These are phyloP conservation scores for Indicator indicator DNA, from an alignment of 2,113 vertebrate species.

Conservation along the genomic window DNA sequence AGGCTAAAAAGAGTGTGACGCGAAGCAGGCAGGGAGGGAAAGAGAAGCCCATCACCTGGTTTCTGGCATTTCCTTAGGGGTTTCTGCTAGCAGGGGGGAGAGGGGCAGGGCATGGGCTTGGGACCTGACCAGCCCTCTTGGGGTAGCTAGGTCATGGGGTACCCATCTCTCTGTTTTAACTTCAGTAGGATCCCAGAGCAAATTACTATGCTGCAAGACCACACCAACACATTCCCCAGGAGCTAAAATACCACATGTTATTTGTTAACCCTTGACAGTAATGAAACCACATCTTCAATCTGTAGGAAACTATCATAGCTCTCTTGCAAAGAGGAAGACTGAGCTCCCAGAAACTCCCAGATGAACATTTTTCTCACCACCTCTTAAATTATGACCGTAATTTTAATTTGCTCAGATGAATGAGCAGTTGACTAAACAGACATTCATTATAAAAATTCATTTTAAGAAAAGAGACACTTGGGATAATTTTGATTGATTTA, in stretches of 20 bases:
- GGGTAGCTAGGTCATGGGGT: not conserved
- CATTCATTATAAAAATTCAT: constrained; percentile 72
- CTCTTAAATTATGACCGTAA: constrained; percentile 46
- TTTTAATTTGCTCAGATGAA: constrained; percentile 68
- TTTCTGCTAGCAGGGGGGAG: not conserved
- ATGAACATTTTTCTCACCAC: constrained; percentile 23
- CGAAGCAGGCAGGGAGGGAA: constrained; percentile 1
- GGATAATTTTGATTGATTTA: constrained; percentile 77
- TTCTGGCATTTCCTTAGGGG: not conserved
- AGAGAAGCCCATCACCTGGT: not conserved
- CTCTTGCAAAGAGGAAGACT: constrained; percentile 31
- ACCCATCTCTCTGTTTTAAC: not conserved
- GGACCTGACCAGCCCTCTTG: not conserved
- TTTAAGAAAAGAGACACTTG: constrained; percentile 73
- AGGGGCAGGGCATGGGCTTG: not conserved
- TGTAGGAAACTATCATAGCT: not conserved
- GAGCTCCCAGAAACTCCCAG: constrained; percentile 55
- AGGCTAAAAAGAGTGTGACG: not conserved
- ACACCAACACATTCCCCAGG: not conserved
- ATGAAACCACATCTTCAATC: constrained; percentile 25
- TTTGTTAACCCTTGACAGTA: not conserved
- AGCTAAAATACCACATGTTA: not conserved
- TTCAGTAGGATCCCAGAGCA: not conserved
- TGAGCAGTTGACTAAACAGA: constrained; percentile 71
- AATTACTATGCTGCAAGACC: not conserved